A percentile compares a stretch with the other conserved stretches of the same genome.
Evolutionary conservation across 2,888 invertebrate genomes (phyloP).

Genomic region (Atrina japonica): DNA sequence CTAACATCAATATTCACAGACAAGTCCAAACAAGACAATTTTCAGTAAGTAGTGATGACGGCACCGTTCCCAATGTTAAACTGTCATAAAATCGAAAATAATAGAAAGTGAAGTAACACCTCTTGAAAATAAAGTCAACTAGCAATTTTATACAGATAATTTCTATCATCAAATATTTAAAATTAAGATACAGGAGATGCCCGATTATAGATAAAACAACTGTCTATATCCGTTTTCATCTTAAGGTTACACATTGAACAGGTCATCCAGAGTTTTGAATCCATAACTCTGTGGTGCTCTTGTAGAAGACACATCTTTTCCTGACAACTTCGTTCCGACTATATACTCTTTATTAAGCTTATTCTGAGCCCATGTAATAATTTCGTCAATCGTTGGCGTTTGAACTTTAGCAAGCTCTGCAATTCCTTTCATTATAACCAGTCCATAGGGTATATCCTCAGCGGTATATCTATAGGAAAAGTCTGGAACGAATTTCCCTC

Average conservation of each 20-base stretch:
- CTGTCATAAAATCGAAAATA: too few relatives aligned
- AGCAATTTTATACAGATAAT: too few relatives aligned
- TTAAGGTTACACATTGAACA: slow-evolving; percentile 48
- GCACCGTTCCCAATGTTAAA: too few relatives aligned
- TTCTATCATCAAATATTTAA: too few relatives aligned
- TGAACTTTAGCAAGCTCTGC: slow-evolving; percentile 62
- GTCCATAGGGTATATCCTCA: slow-evolving; percentile 69
- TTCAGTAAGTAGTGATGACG: too few relatives aligned
- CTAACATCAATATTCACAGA: too few relatives aligned
- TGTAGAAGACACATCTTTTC: slow-evolving; percentile 61
- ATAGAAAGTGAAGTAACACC: too few relatives aligned
- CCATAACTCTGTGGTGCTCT: slow-evolving; percentile 68
- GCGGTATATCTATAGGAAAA: slow-evolving; percentile 66
- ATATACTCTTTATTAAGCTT: slow-evolving; percentile 67
- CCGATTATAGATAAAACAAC: too few relatives aligned
- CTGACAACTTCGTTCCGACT: slow-evolving; percentile 55
- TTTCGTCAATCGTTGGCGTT: slow-evolving; percentile 65
- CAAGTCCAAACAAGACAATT: too few relatives aligned
- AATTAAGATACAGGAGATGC: too few relatives aligned
- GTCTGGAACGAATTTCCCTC: slow-evolving; percentile 62
- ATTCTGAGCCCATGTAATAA: slow-evolving; percentile 66
- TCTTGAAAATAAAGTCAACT: too few relatives aligned
- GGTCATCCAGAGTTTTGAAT: slow-evolving; percentile 58
- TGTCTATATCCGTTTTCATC: too few relatives aligned
- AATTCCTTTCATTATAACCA: slow-evolving; percentile 68